Percentiles rank a stretch among this genome's conserved stretches.
Evolutionary conservation across 2,113 vertebrate species (phyloP).

Genomic region (Otocyon megalotis): DNA sequence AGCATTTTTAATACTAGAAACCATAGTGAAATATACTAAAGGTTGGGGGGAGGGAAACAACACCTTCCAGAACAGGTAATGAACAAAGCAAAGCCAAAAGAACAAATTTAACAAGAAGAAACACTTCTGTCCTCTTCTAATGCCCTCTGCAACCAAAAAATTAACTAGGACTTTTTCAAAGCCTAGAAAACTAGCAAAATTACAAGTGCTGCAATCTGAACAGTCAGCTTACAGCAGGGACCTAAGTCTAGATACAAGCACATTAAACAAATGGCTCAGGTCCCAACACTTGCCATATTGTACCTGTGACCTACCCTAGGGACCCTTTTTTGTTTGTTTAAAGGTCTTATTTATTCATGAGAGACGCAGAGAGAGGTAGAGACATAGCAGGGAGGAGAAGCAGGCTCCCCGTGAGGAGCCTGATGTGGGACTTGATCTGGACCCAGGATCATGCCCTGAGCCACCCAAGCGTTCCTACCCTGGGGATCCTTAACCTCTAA

Average conservation of each 20-base stretch:
- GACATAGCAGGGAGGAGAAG: too few relatives aligned
- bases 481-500: background rate
- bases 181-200: background rate
- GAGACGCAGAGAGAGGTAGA: too few relatives aligned
- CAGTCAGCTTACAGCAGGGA: background rate
- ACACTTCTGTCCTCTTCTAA: background rate
- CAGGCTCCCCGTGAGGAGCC: too few relatives aligned
- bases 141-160: background rate
- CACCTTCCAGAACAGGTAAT: background rate
- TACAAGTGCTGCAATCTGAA: background rate
- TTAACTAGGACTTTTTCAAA: background rate
- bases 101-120: background rate
- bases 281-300: background rate
- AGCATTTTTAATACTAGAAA: background rate
- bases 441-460: too few relatives aligned
- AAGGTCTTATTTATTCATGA: too few relatives aligned
- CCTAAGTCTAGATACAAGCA: background rate
- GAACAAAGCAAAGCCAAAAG: background rate
- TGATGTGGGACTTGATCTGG: too few relatives aligned
- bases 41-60: background rate
- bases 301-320: background rate
- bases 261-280: background rate
- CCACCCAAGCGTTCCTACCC: background rate
- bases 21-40: background rate
- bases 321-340: background rate